Percentiles rank a stretch among this genome's conserved stretches.
phyloP scores from a whole-genome alignment of 2,888 invertebrate genomes.

The Andrena flavipes region DNA sequence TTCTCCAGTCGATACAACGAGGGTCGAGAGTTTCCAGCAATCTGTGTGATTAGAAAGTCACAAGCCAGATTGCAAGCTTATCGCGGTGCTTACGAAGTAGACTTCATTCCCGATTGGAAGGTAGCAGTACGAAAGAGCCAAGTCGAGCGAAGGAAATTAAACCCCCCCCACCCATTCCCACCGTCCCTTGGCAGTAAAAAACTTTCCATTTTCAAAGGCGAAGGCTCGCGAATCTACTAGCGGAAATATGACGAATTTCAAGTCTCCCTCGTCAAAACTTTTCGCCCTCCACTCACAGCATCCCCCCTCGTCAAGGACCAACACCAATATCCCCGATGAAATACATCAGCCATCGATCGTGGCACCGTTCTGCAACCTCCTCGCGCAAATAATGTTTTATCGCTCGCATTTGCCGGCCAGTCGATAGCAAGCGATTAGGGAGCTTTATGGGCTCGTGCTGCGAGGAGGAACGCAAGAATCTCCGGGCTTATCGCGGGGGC shows the following conservation, averaged over 20 bases:
- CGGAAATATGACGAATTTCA: constrained; percentile 8
- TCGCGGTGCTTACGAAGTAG: too few relatives aligned
- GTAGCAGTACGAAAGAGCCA: neutral
- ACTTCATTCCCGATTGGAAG: too few relatives aligned
- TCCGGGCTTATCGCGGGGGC: constrained; percentile 58
- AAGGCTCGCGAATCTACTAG: neutral
- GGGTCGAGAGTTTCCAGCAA: neutral
- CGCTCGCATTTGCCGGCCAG: constrained; percentile 43
- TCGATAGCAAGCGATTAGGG: constrained; percentile 68
- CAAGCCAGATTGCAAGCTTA: too few relatives aligned
- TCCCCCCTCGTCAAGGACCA: neutral
- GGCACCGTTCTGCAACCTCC: constrained; percentile 43
- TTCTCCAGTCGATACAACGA: neutral
- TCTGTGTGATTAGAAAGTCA: neutral
- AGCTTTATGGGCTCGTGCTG: constrained; percentile 63
- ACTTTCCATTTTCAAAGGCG: neutral
- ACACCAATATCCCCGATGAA: constrained; percentile 19
- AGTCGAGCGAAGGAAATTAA: neutral
- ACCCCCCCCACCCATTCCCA: neutral
- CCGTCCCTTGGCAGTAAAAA: neutral
- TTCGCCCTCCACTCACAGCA: neutral
- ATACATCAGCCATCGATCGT: constrained; percentile 26
- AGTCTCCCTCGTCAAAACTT: constrained; percentile 13
- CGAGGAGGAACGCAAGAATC: constrained; percentile 62
- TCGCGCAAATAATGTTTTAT: constrained; percentile 59